phyloP scores from a whole-genome alignment of 2,888 invertebrate species.

The Scaptomyza reducta region DNA sequence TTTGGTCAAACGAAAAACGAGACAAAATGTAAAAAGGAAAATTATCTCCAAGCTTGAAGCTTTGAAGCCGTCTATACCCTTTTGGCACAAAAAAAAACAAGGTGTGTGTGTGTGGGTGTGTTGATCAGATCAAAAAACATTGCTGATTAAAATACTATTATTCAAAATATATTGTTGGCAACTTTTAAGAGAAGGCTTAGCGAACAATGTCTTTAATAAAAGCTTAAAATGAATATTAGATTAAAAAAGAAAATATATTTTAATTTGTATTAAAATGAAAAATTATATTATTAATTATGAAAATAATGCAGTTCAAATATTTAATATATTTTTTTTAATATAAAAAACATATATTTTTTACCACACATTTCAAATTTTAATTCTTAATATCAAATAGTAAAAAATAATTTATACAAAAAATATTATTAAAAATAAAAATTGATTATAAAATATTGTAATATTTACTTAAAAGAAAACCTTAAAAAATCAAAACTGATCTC shows the following conservation, averaged over 20 bases:
- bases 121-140: too few relatives aligned
- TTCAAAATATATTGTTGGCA: neutral
- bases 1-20: conserved; percentile 39
- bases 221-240: neutral
- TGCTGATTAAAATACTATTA: conserved; percentile 4
- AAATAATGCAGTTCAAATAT: too few relatives aligned
- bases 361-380: too few relatives aligned
- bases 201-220: neutral
- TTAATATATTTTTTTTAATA: too few relatives aligned
- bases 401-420: too few relatives aligned
- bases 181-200: too few relatives aligned
- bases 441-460: too few relatives aligned
- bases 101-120: conserved; percentile 15
- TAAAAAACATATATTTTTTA: too few relatives aligned
- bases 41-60: conserved; percentile 14
- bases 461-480: neutral
- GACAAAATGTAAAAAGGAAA: conserved; percentile 53
- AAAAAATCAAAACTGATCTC: neutral
- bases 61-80: conserved; percentile 30
- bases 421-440: too few relatives aligned
- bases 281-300: neutral
- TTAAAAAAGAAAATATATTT: too few relatives aligned
- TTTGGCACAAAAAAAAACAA: conserved; percentile 5
- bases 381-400: too few relatives aligned
- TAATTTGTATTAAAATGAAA: too few relatives aligned